phyloP scores from a whole-genome alignment of 1,140 invertebrate genomes.

The Cryptotermes secundus region DNA sequence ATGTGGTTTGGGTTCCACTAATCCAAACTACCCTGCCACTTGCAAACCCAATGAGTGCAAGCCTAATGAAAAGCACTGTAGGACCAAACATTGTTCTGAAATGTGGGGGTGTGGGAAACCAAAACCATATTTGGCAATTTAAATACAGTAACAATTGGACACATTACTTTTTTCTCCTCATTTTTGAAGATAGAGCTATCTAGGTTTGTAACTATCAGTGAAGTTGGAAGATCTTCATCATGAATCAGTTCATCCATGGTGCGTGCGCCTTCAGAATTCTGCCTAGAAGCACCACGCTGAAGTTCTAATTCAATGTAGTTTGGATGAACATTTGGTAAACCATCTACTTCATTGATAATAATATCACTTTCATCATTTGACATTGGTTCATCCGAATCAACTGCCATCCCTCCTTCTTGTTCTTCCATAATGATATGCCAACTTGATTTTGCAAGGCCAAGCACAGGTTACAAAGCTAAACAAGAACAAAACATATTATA shows the following conservation, averaged over 20 bases:
- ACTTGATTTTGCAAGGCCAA: neutral
- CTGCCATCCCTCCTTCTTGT: constrained; percentile 39
- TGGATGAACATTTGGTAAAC: constrained; percentile 77
- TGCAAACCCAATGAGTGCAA: no score
- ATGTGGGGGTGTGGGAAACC: no score
- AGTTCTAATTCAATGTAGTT: constrained; percentile 55
- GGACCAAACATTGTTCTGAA: no score
- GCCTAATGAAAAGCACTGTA: no score
- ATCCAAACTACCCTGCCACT: no score
- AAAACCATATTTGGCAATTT: no score
- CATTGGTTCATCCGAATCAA: constrained; percentile 37
- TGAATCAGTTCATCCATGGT: constrained; percentile 61
- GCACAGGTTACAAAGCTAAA: neutral
- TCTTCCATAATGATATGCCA: constrained; percentile 29
- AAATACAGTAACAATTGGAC: neutral
- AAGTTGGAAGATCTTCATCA: constrained; percentile 82
- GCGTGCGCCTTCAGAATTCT: constrained; percentile 42
- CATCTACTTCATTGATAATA: constrained; percentile 69
- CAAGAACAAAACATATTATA: neutral
- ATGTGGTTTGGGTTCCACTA: no score
- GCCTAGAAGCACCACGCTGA: constrained; percentile 49
- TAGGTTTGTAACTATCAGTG: constrained; percentile 87
- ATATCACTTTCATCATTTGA: constrained; percentile 34
- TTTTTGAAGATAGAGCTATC: constrained; percentile 74
- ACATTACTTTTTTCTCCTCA: constrained; percentile 49